phyloP scores from a whole-genome alignment of 1,140 invertebrate species.

The Nymphalis io region DNA sequence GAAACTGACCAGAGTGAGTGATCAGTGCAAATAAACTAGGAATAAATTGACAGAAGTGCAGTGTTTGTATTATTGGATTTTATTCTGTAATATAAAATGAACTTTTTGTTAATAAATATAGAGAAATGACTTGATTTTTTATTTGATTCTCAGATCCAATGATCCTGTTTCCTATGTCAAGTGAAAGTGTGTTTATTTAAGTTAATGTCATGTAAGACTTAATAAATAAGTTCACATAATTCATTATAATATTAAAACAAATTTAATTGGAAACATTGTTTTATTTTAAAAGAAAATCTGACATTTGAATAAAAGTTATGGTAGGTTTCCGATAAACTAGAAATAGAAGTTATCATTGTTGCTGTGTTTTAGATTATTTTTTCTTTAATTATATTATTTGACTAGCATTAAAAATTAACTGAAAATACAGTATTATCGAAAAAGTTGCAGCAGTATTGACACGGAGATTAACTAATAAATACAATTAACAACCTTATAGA shows the following conservation, averaged over 20 bases:
- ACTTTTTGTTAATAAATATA: conserved; percentile 67
- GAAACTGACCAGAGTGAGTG: conserved; percentile 69
- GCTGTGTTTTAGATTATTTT: no score
- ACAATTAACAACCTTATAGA: no score
- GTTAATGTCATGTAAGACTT: neutral
- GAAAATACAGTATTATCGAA: no score
- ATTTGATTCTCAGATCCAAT: conserved; percentile 71
- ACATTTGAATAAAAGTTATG: neutral
- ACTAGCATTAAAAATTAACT: no score
- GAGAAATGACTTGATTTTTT: conserved; percentile 48
- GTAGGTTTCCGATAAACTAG: no score
- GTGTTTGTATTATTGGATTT: conserved; percentile 52
- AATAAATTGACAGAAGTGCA: conserved; percentile 57
- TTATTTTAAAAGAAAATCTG: neutral
- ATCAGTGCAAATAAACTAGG: conserved; percentile 56
- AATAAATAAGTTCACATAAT: neutral
- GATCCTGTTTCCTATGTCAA: conserved; percentile 58
- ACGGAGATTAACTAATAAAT: no score
- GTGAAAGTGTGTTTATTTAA: conserved; percentile 31
- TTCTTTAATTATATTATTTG: no score
- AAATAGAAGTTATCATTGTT: no score
- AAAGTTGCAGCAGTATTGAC: no score
- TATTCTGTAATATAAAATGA: conserved; percentile 56
- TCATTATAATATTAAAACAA: conserved; percentile 4
- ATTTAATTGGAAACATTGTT: neutral